These are phyloP conservation scores for Notolepis coatsorum DNA, from an alignment of 2,797 vertebrate genomes.

Conservation along the genomic window DNA sequence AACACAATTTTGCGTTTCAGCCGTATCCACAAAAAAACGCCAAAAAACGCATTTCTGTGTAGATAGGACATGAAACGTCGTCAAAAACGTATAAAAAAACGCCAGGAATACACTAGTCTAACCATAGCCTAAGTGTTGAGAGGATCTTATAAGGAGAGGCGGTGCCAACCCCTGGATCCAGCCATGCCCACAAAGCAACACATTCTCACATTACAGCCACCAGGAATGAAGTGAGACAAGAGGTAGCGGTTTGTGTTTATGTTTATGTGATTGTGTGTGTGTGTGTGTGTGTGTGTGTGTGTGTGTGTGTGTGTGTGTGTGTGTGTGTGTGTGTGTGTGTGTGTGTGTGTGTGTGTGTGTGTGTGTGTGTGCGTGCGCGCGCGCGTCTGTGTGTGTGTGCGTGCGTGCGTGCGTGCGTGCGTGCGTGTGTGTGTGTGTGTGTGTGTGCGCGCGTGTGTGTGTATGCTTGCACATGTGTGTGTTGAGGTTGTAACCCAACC, in stretches of 20 bases:
- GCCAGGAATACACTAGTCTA: too few species aligned
- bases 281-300: conserved; percentile 20
- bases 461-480: too few species aligned
- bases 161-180: conserved; percentile 51
- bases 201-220: conserved; percentile 68
- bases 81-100: too few species aligned
- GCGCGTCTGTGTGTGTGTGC: conserved; percentile 2
- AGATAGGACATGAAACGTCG: too few species aligned
- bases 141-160: too few species aligned
- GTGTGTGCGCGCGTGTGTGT: conserved; percentile 16
- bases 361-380: neutral
- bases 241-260: conserved; percentile 47
- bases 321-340: too few species aligned
- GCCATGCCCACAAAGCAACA: conserved; percentile 52
- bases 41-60: too few species aligned
- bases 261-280: conserved; percentile 38
- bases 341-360: neutral
- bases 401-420: conserved; percentile 4
- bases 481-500: too few species aligned
- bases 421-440: neutral
- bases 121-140: too few species aligned
- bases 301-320: too few species aligned
- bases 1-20: too few species aligned
- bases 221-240: conserved; percentile 70
- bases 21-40: too few species aligned